Evolutionary conservation across 1,140 invertebrate genomes (phyloP).

Genomic region (Octopus bimaculoides): DNA sequence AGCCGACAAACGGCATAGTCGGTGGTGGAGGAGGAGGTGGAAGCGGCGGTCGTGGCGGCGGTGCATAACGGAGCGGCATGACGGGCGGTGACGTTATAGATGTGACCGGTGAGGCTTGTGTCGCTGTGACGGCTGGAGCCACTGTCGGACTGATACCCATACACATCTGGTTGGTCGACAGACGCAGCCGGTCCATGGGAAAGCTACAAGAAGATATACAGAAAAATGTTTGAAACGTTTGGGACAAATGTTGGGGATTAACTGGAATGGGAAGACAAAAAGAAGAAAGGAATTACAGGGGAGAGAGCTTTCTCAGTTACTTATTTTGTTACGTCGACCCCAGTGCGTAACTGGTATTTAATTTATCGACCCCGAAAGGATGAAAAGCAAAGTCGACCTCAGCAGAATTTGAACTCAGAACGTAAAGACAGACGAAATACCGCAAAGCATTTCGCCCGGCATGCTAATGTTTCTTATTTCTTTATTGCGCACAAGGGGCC

Average conservation of each 20-base stretch:
- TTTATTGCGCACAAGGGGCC: no score
- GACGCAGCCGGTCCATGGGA: not conserved
- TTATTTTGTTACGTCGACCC: not conserved
- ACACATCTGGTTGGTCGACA: slow-evolving; percentile 16
- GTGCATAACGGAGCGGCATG: not conserved
- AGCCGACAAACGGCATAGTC: slow-evolving; percentile 24
- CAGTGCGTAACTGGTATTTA: no score
- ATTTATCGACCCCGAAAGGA: not conserved
- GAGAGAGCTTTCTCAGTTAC: not conserved
- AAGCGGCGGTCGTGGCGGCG: not conserved
- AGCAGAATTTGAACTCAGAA: no score
- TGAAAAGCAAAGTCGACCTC: not conserved
- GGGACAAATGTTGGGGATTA: not conserved
- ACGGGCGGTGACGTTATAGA: not conserved
- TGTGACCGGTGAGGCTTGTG: not conserved
- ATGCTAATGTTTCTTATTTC: no score
- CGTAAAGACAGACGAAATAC: no score
- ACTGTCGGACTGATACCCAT: slow-evolving; percentile 23
- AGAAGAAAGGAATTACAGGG: not conserved
- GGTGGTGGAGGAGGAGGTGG: not conserved
- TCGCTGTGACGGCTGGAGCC: slow-evolving; percentile 17
- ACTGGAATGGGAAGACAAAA: not conserved
- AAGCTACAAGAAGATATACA: not conserved
- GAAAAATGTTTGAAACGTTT: not conserved
- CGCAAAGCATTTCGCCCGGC: no score